Evolutionary conservation across 1,140 invertebrate species (phyloP), one percentile per base, ranked within the genome.

Genomic region (Campoletis sonorensis): DNA sequence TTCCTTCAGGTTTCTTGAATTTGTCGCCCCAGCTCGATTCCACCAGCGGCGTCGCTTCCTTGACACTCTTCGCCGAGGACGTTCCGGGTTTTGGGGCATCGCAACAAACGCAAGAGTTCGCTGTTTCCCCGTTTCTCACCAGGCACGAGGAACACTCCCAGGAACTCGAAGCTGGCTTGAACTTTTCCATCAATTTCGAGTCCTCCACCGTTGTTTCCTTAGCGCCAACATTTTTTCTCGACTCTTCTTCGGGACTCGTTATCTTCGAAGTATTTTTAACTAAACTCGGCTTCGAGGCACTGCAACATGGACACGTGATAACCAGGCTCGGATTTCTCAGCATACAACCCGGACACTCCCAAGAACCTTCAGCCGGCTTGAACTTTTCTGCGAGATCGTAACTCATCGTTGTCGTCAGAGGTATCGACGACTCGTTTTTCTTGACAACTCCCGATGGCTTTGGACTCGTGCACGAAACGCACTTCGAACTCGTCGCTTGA

Each of bases 251-350:
- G 40, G 86, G 90, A 88, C 93, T 93, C 49, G 89, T 88, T 85
- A 49, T 88, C 84, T 68, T 89, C 81, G 58, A 80, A 73, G 83
- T 90, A 33, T 80, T 70, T 71, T 61, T 84, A 54, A 70, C 10
- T 33, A 86, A 45, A 26, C 91, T 93, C 11, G 95, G 94, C 86
- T 94, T 96, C 0, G 93, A 87, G 30, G 94, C 92, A 78, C 95
- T 94, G 87, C 96, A 97, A 82, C 95, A 96, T 26, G 94, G 91
- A 91, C 96, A 97, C 84, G 92, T 94, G 5, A 84, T 85, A 54
- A 90, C 92, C 27, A 92, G 88, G 11, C 86, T 86, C 27, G 92
- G 90, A 86, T 95, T 95, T 77, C 87, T 89, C 16, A 95, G 90
- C 91, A 94, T 91, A 87, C 94, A 95, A n/a, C 88, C 90, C 37